These are phyloP conservation scores for Pterocles gutturalis DNA, from an alignment of 2,113 vertebrate genomes.

Conservation along the genomic window DNA sequence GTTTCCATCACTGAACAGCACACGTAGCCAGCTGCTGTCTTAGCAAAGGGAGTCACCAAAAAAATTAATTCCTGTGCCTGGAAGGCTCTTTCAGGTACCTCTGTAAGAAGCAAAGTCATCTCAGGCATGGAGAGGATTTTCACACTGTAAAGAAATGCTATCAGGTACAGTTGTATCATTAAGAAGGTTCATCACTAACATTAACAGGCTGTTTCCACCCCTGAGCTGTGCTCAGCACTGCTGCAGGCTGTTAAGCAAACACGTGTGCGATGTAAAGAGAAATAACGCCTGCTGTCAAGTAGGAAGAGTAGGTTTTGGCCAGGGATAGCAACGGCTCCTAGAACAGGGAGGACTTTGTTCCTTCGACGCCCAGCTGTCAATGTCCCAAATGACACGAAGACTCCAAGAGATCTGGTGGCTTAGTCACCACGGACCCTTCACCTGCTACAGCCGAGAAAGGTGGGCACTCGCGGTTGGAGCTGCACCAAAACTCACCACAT, in stretches of 20 bases:
- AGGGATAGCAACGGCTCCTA: background rate
- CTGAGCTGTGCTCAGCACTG: background rate
- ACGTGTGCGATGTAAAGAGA: background rate
- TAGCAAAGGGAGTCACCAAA: background rate
- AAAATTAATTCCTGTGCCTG: background rate
- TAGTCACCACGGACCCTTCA: background rate
- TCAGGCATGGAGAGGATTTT: background rate
- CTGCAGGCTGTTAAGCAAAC: background rate
- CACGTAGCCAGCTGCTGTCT: conserved; percentile 33
- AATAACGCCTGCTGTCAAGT: background rate
- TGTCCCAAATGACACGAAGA: background rate
- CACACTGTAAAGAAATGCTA: background rate
- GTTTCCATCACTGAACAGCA: conserved; percentile 14
- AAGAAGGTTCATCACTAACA: background rate
- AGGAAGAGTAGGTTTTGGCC: background rate
- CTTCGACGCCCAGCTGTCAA: background rate
- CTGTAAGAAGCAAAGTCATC: background rate
- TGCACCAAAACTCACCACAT: background rate
- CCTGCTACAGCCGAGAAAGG: background rate
- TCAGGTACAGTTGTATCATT: background rate
- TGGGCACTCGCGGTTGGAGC: background rate
- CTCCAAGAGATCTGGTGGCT: background rate
- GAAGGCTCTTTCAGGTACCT: background rate
- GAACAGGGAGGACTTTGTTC: background rate
- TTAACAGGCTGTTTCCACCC: background rate